Conservation (phyloP, 2,113 vertebrate species). For the Dicentrarchus labrax region DNA sequence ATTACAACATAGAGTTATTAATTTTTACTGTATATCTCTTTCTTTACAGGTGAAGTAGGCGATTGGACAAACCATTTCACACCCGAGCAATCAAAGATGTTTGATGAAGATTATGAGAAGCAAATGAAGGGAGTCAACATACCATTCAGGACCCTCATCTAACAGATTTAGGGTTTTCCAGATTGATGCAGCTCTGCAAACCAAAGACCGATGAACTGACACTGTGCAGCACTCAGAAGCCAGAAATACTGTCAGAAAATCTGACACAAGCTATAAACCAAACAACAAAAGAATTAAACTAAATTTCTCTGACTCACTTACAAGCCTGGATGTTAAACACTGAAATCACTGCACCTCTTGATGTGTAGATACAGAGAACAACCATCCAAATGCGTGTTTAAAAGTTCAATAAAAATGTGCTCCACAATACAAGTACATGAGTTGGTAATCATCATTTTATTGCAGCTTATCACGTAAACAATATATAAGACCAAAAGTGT, state of each 20-base stretch:
- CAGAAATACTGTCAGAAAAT: not conserved
- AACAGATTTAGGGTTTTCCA: not conserved
- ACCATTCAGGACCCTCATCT: conserved; percentile 84
- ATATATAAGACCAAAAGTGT: conserved; percentile 85
- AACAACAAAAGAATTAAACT: not conserved
- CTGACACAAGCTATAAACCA: not conserved
- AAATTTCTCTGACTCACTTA: not conserved
- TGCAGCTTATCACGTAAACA: conserved; percentile 82
- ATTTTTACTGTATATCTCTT: not conserved
- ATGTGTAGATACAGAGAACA: not conserved
- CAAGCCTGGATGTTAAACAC: conserved; percentile 1
- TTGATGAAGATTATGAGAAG: conserved; percentile 87
- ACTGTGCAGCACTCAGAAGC: conserved; percentile 5
- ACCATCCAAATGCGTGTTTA: not conserved
- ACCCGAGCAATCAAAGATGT: conserved; percentile 86
- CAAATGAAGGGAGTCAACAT: conserved; percentile 87
- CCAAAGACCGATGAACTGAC: conserved; percentile 31
- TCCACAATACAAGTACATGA: conserved; percentile 47
- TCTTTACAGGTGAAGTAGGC: conserved; percentile 85
- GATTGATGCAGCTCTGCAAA: not conserved
- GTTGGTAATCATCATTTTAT: conserved; percentile 80
- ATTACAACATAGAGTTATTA: not conserved
- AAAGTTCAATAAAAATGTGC: conserved; percentile 60
- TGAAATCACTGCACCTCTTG: conserved; percentile 5
- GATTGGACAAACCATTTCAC: conserved; percentile 94